phyloP scores from a whole-genome alignment of 2,888 invertebrate species.

The Sphecodes monilicornis region DNA sequence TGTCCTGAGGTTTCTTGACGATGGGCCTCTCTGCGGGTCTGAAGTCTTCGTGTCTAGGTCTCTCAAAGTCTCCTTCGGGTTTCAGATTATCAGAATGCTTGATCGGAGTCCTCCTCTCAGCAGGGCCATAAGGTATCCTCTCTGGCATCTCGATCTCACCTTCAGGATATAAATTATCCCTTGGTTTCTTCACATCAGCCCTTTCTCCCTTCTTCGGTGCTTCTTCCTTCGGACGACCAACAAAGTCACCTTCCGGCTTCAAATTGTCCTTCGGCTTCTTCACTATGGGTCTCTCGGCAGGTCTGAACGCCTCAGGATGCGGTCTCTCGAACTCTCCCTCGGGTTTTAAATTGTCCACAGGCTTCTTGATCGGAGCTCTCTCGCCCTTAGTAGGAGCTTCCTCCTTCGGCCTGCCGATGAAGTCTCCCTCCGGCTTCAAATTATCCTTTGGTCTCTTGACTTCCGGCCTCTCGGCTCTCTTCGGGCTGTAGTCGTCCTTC shows the following conservation, averaged over 20 bases:
- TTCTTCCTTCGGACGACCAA: constrained; percentile 82
- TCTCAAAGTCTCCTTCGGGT: constrained; percentile 85
- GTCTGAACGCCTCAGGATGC: constrained; percentile 2
- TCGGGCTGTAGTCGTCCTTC: constrained; percentile 84
- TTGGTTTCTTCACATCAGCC: constrained; percentile 81
- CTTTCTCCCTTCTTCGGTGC: constrained; percentile 66
- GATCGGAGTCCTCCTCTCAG: constrained; percentile 82
- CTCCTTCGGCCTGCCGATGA: constrained; percentile 83
- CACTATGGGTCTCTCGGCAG: constrained; percentile 65
- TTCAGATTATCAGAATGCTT: constrained; percentile 83
- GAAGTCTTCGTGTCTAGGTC: constrained; percentile 75
- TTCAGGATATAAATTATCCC: constrained; percentile 82
- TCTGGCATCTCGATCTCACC: constrained; percentile 82
- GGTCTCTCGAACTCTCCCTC: constrained; percentile 75
- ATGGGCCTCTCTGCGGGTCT: constrained; percentile 85
- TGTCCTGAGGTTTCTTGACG: constrained; percentile 86
- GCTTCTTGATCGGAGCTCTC: constrained; percentile 85
- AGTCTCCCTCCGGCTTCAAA: constrained; percentile 85
- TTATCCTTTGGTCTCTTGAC: constrained; percentile 82
- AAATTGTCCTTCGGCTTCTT: constrained; percentile 87
- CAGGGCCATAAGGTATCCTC: constrained; percentile 74
- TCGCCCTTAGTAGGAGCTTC: constrained; percentile 85
- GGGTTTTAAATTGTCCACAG: constrained; percentile 78
- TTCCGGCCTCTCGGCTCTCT: constrained; percentile 77
- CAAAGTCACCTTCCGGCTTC: constrained; percentile 87